Evolutionary conservation across 2,888 invertebrate genomes (phyloP).

Genomic region (Dicyrtoma fusca): DNA sequence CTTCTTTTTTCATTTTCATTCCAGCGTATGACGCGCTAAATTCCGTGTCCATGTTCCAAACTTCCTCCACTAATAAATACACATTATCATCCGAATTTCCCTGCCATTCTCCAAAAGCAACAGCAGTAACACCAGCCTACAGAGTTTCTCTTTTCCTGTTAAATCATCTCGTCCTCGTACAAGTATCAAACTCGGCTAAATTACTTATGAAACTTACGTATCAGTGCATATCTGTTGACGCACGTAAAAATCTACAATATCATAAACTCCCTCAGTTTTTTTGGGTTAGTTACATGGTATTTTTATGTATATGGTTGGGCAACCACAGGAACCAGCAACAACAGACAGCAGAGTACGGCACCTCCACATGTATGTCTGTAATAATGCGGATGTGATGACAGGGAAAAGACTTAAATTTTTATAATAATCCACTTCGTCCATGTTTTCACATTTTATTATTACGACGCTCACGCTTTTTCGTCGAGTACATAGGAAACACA

Average conservation of each 20-base stretch:
- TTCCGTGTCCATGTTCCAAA: not conserved
- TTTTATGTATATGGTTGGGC: no score
- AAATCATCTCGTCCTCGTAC: slow-evolving; percentile 1
- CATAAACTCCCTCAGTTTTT: slow-evolving; percentile 10
- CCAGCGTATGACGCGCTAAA: no score
- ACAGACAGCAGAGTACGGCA: not conserved
- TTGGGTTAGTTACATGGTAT: no score
- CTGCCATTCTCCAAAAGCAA: no score
- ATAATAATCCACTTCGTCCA: slow-evolving; percentile 22
- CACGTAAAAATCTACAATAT: not conserved
- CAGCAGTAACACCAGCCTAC: not conserved
- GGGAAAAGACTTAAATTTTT: slow-evolving; percentile 15
- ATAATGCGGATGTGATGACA: no score
- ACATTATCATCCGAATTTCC: slow-evolving; percentile 1
- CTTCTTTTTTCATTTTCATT: not conserved
- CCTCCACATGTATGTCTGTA: not conserved
- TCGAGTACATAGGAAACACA: no score
- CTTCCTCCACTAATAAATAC: slow-evolving; percentile 14
- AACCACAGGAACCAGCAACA: not conserved
- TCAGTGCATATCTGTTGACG: no score
- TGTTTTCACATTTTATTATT: slow-evolving; percentile 26
- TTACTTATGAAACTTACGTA: no score
- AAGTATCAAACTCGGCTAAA: no score
- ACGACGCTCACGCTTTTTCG: slow-evolving; percentile 9
- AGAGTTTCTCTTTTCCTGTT: slow-evolving; percentile 2